Percentiles rank a stretch among this genome's conserved stretches.
These are phyloP conservation scores for Takifugu flavidus DNA, from an alignment of 2,113 vertebrate genomes.

Conservation along the genomic window DNA sequence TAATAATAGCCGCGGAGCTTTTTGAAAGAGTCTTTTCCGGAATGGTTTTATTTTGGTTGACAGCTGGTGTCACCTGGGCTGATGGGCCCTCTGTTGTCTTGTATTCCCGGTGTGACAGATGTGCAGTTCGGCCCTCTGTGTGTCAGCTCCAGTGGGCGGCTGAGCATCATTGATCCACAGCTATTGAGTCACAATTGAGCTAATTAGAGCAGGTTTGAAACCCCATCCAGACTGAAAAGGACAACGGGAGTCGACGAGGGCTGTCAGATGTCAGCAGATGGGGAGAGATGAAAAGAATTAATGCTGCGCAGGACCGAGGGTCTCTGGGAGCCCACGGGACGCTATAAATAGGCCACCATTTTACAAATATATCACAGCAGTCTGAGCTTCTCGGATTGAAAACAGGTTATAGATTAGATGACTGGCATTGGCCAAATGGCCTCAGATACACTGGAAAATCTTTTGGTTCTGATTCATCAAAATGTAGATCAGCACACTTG, in stretches of 20 bases:
- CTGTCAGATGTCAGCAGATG: not conserved
- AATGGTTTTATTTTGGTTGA: not conserved
- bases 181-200: conserved; percentile 15
- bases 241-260: not conserved
- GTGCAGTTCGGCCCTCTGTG: conserved; percentile 7
- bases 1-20: conserved; percentile 21
- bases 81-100: conserved; percentile 19
- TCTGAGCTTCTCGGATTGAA: no score
- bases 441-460: no score
- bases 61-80: conserved; percentile 14
- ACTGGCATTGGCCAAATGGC: no score
- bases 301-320: not conserved
- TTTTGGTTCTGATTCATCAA: no score
- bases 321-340: no score
- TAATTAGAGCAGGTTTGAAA: conserved; percentile 42
- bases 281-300: not conserved
- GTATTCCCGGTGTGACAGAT: conserved; percentile 24
- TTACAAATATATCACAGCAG: no score
- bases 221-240: not conserved
- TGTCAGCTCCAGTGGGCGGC: conserved; percentile 13
- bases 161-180: conserved; percentile 21
- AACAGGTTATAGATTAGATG: no score
- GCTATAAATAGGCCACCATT: no score
- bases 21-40: conserved; percentile 5
- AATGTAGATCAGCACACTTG: no score